These are phyloP conservation scores for Portunus trituberculatus DNA, from an alignment of 1,140 invertebrate genomes.

Conservation along the genomic window DNA sequence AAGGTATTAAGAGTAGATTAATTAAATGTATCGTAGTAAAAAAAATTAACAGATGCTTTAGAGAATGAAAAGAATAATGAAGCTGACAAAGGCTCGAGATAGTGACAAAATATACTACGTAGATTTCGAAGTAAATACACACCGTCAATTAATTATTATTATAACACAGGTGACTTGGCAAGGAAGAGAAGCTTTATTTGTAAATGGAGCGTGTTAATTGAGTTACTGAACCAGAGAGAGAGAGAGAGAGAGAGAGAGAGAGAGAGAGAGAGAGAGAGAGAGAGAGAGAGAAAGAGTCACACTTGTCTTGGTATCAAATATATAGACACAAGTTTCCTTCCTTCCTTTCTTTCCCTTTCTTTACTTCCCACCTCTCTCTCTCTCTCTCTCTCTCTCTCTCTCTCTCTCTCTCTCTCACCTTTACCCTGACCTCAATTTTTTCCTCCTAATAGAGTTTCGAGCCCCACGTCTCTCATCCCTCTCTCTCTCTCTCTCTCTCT, in stretches of 20 bases:
- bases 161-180: too few species aligned
- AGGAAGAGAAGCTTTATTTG: neutral
- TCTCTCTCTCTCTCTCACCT: neutral
- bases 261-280: conserved; percentile 44
- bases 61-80: too few species aligned
- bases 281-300: conserved; percentile 21
- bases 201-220: neutral
- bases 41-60: too few species aligned
- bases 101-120: too few species aligned
- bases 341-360: neutral
- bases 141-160: too few species aligned
- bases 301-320: neutral
- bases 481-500: conserved; percentile 35
- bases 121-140: too few species aligned
- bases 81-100: too few species aligned
- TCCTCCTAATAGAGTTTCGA: neutral
- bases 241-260: conserved; percentile 43
- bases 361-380: neutral
- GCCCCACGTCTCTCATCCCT: conserved; percentile 24
- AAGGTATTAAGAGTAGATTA: too few species aligned
- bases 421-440: neutral
- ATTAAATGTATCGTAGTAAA: too few species aligned
- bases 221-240: neutral
- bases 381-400: neutral
- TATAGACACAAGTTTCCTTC: neutral